These are phyloP conservation scores for Clarias laeviceps DNA, from an alignment of 2,797 vertebrate species.

Conservation along the genomic window DNA sequence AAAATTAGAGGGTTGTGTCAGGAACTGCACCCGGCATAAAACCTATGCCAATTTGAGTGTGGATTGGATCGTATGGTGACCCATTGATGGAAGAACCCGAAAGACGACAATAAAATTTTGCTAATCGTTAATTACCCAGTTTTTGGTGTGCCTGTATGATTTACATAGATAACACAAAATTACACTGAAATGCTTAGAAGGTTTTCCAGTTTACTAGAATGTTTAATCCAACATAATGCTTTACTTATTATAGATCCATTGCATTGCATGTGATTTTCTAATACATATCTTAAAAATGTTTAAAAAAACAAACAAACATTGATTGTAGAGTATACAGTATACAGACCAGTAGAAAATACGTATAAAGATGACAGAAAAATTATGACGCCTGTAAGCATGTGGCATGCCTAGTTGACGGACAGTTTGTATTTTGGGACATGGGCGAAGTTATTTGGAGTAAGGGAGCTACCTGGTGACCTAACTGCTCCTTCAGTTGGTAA, in stretches of 20 bases:
- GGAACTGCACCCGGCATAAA: too few species aligned
- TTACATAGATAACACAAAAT: not conserved
- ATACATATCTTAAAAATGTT: too few species aligned
- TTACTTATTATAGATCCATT: not conserved
- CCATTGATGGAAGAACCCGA: too few species aligned
- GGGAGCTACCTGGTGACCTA: slow-evolving; percentile 50
- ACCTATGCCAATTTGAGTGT: too few species aligned
- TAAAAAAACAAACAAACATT: too few species aligned
- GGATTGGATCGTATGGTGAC: too few species aligned
- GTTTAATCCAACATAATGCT: not conserved
- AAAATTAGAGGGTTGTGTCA: too few species aligned
- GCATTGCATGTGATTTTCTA: not conserved
- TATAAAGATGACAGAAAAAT: not conserved
- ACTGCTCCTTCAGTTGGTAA: slow-evolving; percentile 42
- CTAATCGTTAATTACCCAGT: not conserved
- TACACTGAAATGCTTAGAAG: not conserved
- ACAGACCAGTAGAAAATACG: not conserved
- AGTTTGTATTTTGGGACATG: slow-evolving; percentile 2
- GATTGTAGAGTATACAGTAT: not conserved
- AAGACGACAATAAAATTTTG: not conserved
- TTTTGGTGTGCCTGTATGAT: not conserved
- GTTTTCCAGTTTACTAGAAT: not conserved
- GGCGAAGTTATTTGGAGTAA: slow-evolving; percentile 16
- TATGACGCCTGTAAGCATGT: not conserved
- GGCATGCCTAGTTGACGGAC: slow-evolving; percentile 11